phyloP scores from a whole-genome alignment of 1,140 invertebrate species.

The Drosophila gunungcola region DNA sequence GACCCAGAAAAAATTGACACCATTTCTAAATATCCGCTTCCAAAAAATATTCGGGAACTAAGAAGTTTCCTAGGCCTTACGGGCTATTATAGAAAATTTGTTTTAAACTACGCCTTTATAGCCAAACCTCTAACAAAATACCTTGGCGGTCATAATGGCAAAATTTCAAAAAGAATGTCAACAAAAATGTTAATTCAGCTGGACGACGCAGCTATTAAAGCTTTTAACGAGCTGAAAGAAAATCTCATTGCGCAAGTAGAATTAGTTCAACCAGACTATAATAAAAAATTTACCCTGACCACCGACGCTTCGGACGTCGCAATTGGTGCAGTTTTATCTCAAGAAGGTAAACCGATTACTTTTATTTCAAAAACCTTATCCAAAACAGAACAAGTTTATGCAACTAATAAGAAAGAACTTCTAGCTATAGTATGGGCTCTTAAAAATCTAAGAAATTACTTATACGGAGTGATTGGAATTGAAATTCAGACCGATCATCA shows the following conservation, averaged over 20 bases:
- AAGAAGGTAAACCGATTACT: slow-evolving; percentile 1
- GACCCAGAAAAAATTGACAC: slow-evolving; percentile 1
- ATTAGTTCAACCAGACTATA: not conserved
- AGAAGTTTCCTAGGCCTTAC: slow-evolving; percentile 2
- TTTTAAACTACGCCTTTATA: too few species aligned
- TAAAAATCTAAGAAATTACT: too few species aligned
- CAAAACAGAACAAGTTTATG: not conserved
- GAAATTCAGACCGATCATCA: too few species aligned
- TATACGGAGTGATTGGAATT: too few species aligned
- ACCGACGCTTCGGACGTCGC: slow-evolving; percentile 6
- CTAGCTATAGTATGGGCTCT: too few species aligned
- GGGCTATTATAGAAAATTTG: slow-evolving; percentile 1
- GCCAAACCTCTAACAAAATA: slow-evolving; percentile 3
- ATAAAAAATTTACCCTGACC: not conserved
- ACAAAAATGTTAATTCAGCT: slow-evolving; percentile 6
- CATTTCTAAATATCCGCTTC: not conserved
- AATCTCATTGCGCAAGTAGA: slow-evolving; percentile 2
- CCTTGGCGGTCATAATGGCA: not conserved
- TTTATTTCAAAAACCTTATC: not conserved
- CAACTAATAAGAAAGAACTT: too few species aligned
- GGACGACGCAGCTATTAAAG: slow-evolving; percentile 6
- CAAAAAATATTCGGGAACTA: not conserved
- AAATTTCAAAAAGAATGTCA: slow-evolving; percentile 2
- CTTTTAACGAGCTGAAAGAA: slow-evolving; percentile 9
- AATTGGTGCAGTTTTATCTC: slow-evolving; percentile 6